Conservation (phyloP, 1,140 invertebrate genomes). For the Sminthurides bifidus region DNA sequence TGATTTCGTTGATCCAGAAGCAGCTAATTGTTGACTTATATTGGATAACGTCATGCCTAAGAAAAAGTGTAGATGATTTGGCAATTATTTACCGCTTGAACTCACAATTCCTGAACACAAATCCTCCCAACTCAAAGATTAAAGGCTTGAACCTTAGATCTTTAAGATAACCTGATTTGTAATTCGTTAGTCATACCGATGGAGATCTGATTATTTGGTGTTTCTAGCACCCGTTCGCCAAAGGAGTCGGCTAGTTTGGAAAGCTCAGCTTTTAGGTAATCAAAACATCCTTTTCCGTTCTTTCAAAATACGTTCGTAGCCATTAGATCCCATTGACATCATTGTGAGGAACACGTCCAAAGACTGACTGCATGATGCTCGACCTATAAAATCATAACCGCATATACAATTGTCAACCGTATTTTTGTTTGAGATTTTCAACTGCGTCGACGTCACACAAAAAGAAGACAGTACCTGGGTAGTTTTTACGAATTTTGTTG, state of each 20-base stretch:
- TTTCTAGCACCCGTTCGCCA: constrained; percentile 52
- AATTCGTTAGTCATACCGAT: constrained; percentile 41
- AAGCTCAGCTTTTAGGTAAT: constrained; percentile 36
- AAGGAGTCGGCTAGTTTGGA: constrained; percentile 47
- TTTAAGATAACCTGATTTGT: neutral
- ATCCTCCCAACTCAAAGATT: neutral
- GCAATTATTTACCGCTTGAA: neutral
- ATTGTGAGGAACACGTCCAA: constrained; percentile 73
- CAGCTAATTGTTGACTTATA: constrained; percentile 37
- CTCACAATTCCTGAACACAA: neutral
- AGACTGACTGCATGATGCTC: constrained; percentile 60
- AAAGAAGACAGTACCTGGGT: constrained; percentile 48
- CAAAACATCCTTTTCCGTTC: constrained; percentile 47
- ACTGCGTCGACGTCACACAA: neutral
- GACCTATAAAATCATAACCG: constrained; percentile 38
- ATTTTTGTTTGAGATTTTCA: neutral
- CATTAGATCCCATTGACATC: constrained; percentile 55
- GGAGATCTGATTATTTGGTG: constrained; percentile 61
- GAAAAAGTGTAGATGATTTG: constrained; percentile 1
- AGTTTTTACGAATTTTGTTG: constrained; percentile 56
- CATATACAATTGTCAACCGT: neutral
- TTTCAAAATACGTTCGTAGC: constrained; percentile 51
- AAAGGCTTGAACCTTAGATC: neutral
- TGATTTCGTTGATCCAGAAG: constrained; percentile 30
- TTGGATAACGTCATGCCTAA: constrained; percentile 38